phyloP scores from a whole-genome alignment of 2,888 invertebrate genomes.

The Pollenia labialis region DNA sequence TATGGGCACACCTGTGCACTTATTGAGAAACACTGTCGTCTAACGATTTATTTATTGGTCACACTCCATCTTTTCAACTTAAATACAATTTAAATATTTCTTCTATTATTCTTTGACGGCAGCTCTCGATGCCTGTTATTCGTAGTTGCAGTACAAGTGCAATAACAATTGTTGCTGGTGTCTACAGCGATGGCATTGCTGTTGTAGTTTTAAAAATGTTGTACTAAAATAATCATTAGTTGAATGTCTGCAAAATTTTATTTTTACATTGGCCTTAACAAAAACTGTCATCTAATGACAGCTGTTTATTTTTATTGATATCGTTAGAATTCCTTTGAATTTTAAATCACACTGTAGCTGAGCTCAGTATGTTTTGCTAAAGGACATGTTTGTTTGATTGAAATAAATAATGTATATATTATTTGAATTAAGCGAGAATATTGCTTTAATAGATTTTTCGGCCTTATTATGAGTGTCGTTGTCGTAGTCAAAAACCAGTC shows the following conservation, averaged over 20 bases:
- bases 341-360: constrained; percentile 38
- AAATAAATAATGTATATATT: too few species aligned
- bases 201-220: constrained; percentile 38
- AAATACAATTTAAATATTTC: constrained; percentile 62
- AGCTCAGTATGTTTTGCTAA: not conserved
- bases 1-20: constrained; percentile 66
- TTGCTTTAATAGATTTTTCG: too few species aligned
- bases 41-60: constrained; percentile 70
- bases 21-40: constrained; percentile 49
- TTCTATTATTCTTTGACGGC: not conserved
- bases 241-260: constrained; percentile 69
- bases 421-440: too few species aligned
- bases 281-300: constrained; percentile 79
- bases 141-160: constrained; percentile 44
- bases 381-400: too few species aligned
- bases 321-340: constrained; percentile 56
- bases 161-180: constrained; percentile 66
- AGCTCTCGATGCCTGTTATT: not conserved
- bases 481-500: too few species aligned
- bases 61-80: constrained; percentile 53
- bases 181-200: constrained; percentile 11
- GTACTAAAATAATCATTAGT: constrained; percentile 73
- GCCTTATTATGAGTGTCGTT: too few species aligned
- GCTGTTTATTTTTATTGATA: constrained; percentile 73
- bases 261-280: constrained; percentile 76